Conservation (phyloP, 1,140 invertebrate genomes). For the Lysiphlebus fabarum region DNA sequence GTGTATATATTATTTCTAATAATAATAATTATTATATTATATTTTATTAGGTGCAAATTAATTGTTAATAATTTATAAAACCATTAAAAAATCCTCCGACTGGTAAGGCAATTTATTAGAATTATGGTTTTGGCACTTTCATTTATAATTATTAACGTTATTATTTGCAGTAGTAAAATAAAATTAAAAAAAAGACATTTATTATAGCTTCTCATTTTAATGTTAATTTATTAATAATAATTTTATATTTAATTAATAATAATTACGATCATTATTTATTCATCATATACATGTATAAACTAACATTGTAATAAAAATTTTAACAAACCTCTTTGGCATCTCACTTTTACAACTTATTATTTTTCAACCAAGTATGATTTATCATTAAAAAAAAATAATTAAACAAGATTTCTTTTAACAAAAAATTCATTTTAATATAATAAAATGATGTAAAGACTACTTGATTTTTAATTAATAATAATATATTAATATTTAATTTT, state of each 20-base stretch:
- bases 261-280: conserved; percentile 20
- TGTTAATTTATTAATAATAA: not conserved
- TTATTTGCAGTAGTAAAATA: conserved; percentile 35
- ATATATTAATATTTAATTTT: not conserved
- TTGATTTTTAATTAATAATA: conserved; percentile 12
- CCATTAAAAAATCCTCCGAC: conserved; percentile 28
- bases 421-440: conserved; percentile 42
- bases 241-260: conserved; percentile 15
- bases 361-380: conserved; percentile 20
- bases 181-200: conserved; percentile 15
- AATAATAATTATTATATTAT: too few relatives aligned
- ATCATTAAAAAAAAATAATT: not conserved
- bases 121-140: conserved; percentile 54
- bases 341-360: conserved; percentile 18
- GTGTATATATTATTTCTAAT: too few relatives aligned
- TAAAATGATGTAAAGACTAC: conserved; percentile 50
- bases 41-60: too few relatives aligned
- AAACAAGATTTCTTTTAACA: conserved; percentile 39
- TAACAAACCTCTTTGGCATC: too few relatives aligned
- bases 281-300: too few relatives aligned
- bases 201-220: conserved; percentile 17
- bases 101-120: conserved; percentile 39
- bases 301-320: too few relatives aligned
- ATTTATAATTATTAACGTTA: conserved; percentile 28
- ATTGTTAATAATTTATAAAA: not conserved